Percentiles rank a stretch among this genome's conserved stretches.
These are phyloP conservation scores for Sipha maydis DNA, from an alignment of 2,888 invertebrate species.

Conservation along the genomic window DNA sequence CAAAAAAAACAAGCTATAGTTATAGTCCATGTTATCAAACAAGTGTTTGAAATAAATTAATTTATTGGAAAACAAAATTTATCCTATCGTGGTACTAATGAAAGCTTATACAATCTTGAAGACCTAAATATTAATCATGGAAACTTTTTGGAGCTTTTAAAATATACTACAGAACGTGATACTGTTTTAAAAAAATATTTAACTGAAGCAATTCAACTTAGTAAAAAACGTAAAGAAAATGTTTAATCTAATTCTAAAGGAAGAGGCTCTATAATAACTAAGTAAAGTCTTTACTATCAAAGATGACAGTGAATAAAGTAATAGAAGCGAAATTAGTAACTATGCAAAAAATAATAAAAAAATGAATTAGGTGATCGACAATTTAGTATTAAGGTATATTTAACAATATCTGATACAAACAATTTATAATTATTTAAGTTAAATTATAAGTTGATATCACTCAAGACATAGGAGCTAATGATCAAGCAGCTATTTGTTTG, in stretches of 20 bases:
- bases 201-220: neutral
- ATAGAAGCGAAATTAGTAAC: constrained; percentile 29
- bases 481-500: constrained; percentile 17
- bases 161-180: neutral
- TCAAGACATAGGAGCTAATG: neutral
- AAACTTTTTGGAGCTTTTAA: constrained; percentile 8
- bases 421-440: neutral
- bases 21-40: neutral
- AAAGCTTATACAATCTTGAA: neutral
- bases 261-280: constrained; percentile 48
- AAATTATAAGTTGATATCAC: constrained; percentile 15
- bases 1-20: neutral
- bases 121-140: neutral
- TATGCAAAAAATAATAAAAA: constrained; percentile 27
- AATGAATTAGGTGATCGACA: neutral
- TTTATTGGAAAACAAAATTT: constrained; percentile 19
- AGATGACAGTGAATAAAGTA: constrained; percentile 55
- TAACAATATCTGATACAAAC: neutral
- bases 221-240: constrained; percentile 8
- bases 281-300: constrained; percentile 53
- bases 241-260: neutral
- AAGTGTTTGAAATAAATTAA: constrained; percentile 15
- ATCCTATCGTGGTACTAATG: neutral
- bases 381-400: constrained; percentile 4
- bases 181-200: constrained; percentile 1